phyloP scores from a whole-genome alignment of 1,140 invertebrate genomes.

The Lepidurus apus region DNA sequence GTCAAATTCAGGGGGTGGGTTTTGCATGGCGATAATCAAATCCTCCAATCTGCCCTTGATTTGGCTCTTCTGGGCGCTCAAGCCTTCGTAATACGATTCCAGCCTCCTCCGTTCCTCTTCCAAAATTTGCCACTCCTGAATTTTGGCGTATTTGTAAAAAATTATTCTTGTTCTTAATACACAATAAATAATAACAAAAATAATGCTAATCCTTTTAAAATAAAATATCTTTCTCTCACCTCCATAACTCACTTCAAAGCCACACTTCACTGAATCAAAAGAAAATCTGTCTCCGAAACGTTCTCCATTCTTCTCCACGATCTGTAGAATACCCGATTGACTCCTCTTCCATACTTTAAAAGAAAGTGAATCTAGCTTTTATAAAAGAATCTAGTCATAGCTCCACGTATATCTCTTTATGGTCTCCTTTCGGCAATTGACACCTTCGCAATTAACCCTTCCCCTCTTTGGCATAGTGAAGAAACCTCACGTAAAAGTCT shows the following conservation, averaged over 20 bases:
- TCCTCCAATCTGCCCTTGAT: slow-evolving; percentile 14
- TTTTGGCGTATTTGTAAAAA: not conserved
- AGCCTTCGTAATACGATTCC: slow-evolving; percentile 18
- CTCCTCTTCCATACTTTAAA: too few relatives aligned
- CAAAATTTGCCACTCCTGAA: not conserved
- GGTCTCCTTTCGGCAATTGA: not conserved
- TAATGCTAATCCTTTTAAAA: too few relatives aligned
- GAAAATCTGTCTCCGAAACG: too few relatives aligned
- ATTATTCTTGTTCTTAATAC: too few relatives aligned
- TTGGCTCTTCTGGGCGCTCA: slow-evolving; percentile 8
- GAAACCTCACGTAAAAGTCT: not conserved
- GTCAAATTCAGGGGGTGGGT: not conserved
- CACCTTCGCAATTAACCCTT: not conserved
- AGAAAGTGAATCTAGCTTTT: too few relatives aligned
- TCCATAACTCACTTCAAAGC: too few relatives aligned
- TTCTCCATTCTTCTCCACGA: too few relatives aligned
- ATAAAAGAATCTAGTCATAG: not conserved
- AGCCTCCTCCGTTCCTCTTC: not conserved
- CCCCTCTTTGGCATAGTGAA: not conserved
- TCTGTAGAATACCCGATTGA: too few relatives aligned
- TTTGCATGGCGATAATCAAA: slow-evolving; percentile 15
- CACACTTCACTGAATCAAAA: too few relatives aligned
- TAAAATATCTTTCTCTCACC: too few relatives aligned
- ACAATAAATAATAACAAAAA: too few relatives aligned
- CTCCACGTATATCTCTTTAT: not conserved